Percentiles rank a stretch among this genome's conserved stretches.
Evolutionary conservation across 1,140 invertebrate species (phyloP).

Genomic region (Dinoponera quadriceps): DNA sequence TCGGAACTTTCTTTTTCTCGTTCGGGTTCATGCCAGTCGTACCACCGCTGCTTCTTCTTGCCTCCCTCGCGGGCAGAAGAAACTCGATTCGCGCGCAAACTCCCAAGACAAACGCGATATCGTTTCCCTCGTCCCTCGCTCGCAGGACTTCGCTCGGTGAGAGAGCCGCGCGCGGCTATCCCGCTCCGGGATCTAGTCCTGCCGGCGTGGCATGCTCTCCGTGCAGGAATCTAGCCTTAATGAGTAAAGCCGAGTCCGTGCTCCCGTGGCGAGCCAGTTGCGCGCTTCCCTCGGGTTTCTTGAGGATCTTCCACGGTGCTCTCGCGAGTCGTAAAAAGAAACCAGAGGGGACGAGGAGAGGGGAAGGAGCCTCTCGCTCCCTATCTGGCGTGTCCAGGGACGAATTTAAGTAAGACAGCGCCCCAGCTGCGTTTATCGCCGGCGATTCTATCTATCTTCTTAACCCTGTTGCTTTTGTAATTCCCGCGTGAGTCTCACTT

Average conservation of each 20-base stretch:
- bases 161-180: slow-evolving; percentile 73
- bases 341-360: slow-evolving; percentile 24
- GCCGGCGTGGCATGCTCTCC: slow-evolving; percentile 72
- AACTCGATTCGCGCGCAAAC: slow-evolving; percentile 53
- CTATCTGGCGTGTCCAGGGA: neutral
- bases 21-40: too few relatives aligned
- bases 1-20: too few relatives aligned
- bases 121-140: slow-evolving; percentile 32
- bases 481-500: too few relatives aligned
- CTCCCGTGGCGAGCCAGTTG: slow-evolving; percentile 60
- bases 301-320: slow-evolving; percentile 22
- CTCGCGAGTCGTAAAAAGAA: slow-evolving; percentile 56
- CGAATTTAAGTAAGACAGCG: slow-evolving; percentile 8
- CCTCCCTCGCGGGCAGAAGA: slow-evolving; percentile 22
- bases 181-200: slow-evolving; percentile 80
- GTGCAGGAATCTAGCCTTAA: slow-evolving; percentile 85
- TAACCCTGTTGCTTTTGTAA: neutral
- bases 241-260: slow-evolving; percentile 83
- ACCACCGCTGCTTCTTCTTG: neutral
- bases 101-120: slow-evolving; percentile 38
- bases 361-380: neutral
- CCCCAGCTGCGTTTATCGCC: neutral
- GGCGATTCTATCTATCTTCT: neutral
- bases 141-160: neutral
- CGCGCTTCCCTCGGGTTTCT: slow-evolving; percentile 55